These are phyloP conservation scores for Callosobruchus maculatus DNA, from an alignment of 2,888 invertebrate genomes.

Conservation along the genomic window DNA sequence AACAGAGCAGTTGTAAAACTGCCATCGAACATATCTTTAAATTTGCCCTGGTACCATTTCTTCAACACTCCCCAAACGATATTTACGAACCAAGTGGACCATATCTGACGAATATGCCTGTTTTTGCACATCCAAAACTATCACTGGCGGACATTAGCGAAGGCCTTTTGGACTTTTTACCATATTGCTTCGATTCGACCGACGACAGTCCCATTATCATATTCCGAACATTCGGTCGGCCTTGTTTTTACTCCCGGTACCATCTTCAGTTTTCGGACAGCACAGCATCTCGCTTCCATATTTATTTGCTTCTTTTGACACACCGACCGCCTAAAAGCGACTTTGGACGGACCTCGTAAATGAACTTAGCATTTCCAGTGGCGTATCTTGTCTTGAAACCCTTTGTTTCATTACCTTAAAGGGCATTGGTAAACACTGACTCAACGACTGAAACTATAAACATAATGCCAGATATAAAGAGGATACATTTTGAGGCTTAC, in stretches of 20 bases:
- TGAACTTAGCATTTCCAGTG: not conserved
- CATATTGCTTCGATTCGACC: not conserved
- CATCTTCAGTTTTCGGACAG: not conserved
- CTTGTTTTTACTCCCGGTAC: not conserved
- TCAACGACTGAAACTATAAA: no score
- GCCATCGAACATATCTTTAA: not conserved
- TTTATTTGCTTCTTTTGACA: not conserved
- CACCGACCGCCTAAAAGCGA: not conserved
- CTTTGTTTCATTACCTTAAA: no score
- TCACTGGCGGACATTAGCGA: not conserved
- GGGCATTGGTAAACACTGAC: no score
- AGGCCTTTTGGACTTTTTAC: not conserved
- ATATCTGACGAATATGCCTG: not conserved
- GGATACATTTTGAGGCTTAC: no score
- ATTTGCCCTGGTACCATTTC: not conserved
- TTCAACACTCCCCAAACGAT: not conserved
- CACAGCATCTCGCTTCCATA: not conserved
- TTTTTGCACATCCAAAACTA: not conserved
- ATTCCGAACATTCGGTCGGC: not conserved
- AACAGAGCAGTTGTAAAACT: not conserved
- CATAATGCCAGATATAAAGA: no score
- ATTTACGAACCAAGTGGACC: not conserved
- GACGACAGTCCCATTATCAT: not conserved
- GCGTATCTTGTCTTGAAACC: not conserved
- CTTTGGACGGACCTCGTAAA: not conserved